These are phyloP conservation scores for Brachylomia viminalis DNA, from an alignment of 2,888 invertebrate species.

Conservation along the genomic window DNA sequence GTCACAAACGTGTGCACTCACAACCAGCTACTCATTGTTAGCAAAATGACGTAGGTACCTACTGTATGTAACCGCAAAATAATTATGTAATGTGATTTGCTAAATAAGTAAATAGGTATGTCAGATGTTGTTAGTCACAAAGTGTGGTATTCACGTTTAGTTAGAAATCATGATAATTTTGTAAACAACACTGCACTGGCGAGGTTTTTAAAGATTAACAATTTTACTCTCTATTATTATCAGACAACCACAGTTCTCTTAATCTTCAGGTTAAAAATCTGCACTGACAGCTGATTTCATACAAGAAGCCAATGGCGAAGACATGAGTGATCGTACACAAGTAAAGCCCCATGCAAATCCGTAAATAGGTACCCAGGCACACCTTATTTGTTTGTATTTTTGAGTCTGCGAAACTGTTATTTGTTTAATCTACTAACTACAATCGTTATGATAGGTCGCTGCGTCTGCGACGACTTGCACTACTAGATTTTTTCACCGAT, in stretches of 20 bases:
- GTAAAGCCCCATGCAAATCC: background rate
- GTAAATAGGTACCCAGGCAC: background rate
- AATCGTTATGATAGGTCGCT: slow-evolving; percentile 48
- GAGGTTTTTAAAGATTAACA: background rate
- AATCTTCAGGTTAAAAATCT: background rate
- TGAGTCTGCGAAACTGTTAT: slow-evolving; percentile 27
- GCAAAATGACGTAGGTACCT: slow-evolving; percentile 25
- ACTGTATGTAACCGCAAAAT: slow-evolving; percentile 39
- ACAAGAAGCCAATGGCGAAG: background rate
- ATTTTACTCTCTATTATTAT: background rate
- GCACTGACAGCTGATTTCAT: background rate
- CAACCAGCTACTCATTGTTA: slow-evolving; percentile 52
- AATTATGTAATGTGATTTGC: slow-evolving; percentile 45
- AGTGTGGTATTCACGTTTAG: background rate
- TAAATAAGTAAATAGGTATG: slow-evolving; percentile 13
- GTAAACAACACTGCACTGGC: background rate
- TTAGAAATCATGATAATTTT: slow-evolving; percentile 1
- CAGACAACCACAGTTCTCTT: background rate
- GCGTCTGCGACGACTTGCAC: slow-evolving; percentile 13
- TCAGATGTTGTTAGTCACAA: background rate
- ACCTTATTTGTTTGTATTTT: slow-evolving; percentile 45
- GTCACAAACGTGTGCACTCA: slow-evolving; percentile 54
- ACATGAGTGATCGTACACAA: background rate
- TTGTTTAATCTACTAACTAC: slow-evolving; percentile 53
- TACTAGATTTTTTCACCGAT: background rate